phyloP scores from a whole-genome alignment of 2,888 invertebrate species.

The Bruchidius siliquastri region DNA sequence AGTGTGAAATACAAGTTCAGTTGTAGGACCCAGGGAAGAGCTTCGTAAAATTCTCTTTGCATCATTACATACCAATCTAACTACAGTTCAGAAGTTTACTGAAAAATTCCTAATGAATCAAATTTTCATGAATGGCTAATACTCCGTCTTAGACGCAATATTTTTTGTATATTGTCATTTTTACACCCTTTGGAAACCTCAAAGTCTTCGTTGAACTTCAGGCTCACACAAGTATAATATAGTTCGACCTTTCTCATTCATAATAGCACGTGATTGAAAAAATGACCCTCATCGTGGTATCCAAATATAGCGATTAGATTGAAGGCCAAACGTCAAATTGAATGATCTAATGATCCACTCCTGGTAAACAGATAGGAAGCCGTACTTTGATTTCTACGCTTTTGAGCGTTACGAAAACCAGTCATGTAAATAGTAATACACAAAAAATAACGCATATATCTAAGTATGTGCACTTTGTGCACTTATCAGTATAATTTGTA shows the following conservation, averaged over 20 bases:
- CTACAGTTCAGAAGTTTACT: no score
- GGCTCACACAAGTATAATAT: no score
- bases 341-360: background rate
- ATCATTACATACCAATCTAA: no score
- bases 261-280: background rate
- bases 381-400: background rate
- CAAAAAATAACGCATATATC: background rate
- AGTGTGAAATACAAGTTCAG: no score
- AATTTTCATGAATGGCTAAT: no score
- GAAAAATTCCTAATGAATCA: no score
- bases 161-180: no score
- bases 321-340: slow-evolving; percentile 1
- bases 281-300: background rate
- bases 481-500: background rate
- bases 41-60: no score
- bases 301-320: background rate
- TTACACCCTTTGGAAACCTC: no score
- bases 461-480: background rate
- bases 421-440: background rate
- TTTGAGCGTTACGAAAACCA: background rate
- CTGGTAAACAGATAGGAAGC: slow-evolving; percentile 6
- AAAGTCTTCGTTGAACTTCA: no score
- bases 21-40: no score
- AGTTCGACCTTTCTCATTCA: background rate
- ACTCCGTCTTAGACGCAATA: no score